Percentiles rank a stretch among this genome's conserved stretches.
Conservation (phyloP, 1,140 invertebrate species). For the Helicoverpa armigera region DNA sequence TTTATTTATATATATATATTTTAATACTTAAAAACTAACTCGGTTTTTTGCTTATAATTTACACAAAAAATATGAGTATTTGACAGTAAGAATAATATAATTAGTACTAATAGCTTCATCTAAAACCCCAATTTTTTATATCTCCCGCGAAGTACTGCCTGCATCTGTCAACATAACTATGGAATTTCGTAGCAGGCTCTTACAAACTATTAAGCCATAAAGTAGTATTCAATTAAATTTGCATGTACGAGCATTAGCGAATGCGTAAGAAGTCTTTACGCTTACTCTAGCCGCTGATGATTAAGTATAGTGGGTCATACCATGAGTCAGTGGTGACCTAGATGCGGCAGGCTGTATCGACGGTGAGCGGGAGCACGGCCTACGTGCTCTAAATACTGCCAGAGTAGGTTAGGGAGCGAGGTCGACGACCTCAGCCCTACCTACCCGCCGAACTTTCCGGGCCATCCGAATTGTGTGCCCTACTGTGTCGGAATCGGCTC, state of each 20-base stretch:
- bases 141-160: too few relatives aligned
- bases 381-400: constrained; percentile 82
- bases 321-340: constrained; percentile 81
- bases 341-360: constrained; percentile 76
- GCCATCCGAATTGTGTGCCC: constrained; percentile 56
- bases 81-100: too few relatives aligned
- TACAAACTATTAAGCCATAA: too few relatives aligned
- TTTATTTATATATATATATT: constrained; percentile 13
- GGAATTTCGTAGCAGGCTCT: too few relatives aligned
- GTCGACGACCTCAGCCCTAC: constrained; percentile 72
- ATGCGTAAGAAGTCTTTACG: constrained; percentile 70
- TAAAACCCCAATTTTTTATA: too few relatives aligned
- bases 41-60: neutral
- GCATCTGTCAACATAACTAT: too few relatives aligned
- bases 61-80: neutral
- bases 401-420: constrained; percentile 83
- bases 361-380: constrained; percentile 72
- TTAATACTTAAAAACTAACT: neutral
- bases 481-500: constrained; percentile 39
- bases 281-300: constrained; percentile 77
- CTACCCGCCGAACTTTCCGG: constrained; percentile 70
- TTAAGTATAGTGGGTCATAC: constrained; percentile 73
- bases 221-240: constrained; percentile 7
- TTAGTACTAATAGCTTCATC: too few relatives aligned
- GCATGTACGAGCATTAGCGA: constrained; percentile 35